Evolutionary conservation across 2,113 vertebrate genomes (phyloP), one percentile per base, ranked within the genome.

Genomic region (Ifrita kowaldi): DNA sequence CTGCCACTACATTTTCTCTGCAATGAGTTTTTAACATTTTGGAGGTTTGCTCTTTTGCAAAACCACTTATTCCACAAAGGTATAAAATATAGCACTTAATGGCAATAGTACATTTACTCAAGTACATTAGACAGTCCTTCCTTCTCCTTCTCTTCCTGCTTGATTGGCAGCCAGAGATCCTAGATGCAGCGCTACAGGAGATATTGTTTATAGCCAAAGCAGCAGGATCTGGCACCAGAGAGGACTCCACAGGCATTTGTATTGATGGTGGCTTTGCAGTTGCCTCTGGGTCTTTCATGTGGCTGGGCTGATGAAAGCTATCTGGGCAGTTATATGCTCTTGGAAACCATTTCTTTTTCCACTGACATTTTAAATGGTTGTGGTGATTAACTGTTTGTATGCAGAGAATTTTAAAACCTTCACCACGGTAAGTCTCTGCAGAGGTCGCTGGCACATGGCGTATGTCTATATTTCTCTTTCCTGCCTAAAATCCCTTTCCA

Each of bases 311-410:
- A 96, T 97, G 97, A 95, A 96, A 96, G 96, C 65, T 90, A n/a
- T 95, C 42, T 93, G 73, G 89, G 97, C 95, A 96, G 95, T 95
- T 81, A 94, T 89, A 94, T 64, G 95, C 95, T 95, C 75, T 96
- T 98, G 97, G 97, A 97, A 98, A 94, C 94, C 92, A 87, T 93
- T 97, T 96, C 91, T 98, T 97, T 96, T 97, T 91, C 39, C 96
- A 95, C 74, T 97, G 98, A 97, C 97, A 90, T 96, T 97, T 98
- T 96, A 97, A 98, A 98, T 97, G 96, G 59, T 96, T 97, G 97
- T 94, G 79, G 79, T 97, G 98, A 97, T 98, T 97, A 98, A 98
- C 97, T 97, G 93, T 95, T 97, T 95, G 90, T 97, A 97, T 93
- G 96, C 95, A 98, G 97, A 97, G 93, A 95, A 91, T 97, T 97